Conservation (phyloP, 2,888 invertebrate genomes). For the Drosophila seclusa region DNA sequence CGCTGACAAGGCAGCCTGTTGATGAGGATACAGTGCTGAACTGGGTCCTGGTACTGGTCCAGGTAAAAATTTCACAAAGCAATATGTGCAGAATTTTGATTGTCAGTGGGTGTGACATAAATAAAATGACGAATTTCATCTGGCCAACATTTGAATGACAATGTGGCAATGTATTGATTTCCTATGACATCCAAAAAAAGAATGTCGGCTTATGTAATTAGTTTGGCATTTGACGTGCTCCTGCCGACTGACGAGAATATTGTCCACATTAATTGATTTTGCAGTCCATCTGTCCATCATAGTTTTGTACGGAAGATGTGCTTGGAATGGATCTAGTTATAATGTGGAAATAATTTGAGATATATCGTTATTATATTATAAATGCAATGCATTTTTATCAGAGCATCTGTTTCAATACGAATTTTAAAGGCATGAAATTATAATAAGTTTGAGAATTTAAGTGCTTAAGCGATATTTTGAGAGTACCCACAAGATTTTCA, state of each 20-base stretch:
- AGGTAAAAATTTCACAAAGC: conserved; percentile 3
- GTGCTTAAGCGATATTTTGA: background rate
- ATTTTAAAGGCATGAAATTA: background rate
- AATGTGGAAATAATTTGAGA: background rate
- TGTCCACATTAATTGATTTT: conserved; percentile 75
- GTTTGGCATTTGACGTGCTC: conserved; percentile 46
- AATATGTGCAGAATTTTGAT: conserved; percentile 50
- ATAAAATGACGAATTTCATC: conserved; percentile 57
- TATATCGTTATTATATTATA: background rate
- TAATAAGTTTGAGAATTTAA: background rate
- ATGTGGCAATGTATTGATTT: conserved; percentile 45
- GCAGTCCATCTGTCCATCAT: conserved; percentile 57
- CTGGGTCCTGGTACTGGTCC: conserved; percentile 2
- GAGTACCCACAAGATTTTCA: background rate
- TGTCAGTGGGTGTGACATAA: conserved; percentile 50
- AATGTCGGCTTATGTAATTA: conserved; percentile 64
- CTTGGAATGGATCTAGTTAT: background rate
- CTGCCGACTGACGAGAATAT: conserved; percentile 26
- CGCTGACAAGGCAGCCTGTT: conserved; percentile 61
- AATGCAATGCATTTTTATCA: background rate
- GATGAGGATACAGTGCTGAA: conserved; percentile 58
- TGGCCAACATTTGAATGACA: conserved; percentile 63
- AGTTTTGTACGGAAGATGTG: background rate
- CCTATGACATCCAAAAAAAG: background rate
- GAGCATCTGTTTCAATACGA: background rate